These are phyloP conservation scores for Platysternon megacephalum DNA, from an alignment of 2,113 vertebrate genomes.

Conservation along the genomic window DNA sequence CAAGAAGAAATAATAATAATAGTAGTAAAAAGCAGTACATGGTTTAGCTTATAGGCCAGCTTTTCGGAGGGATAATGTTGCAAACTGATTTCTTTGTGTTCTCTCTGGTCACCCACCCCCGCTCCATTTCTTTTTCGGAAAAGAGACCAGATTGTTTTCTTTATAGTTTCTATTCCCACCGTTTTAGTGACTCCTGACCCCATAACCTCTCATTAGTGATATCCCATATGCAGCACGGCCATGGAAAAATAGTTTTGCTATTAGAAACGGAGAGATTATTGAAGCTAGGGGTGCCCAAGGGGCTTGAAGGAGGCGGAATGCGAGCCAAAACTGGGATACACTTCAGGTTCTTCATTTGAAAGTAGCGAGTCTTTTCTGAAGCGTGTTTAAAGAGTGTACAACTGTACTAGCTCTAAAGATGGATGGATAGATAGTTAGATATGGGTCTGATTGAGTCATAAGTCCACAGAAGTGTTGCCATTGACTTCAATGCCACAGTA, in stretches of 20 bases:
- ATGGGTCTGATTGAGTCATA: background rate
- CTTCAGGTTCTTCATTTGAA: background rate
- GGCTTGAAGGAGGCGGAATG: background rate
- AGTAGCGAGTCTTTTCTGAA: background rate
- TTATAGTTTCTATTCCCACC: background rate
- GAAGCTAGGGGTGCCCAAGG: fast-evolving
- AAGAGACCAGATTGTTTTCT: background rate
- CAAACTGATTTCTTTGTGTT: background rate
- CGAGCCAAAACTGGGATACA: background rate
- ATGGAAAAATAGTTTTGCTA: background rate
- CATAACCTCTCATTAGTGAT: background rate
- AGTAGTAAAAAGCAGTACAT: conserved; percentile 55
- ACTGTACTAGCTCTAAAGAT: background rate
- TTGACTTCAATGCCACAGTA: background rate
- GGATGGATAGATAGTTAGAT: no score
- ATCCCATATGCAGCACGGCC: background rate
- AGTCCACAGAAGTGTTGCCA: background rate
- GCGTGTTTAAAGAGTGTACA: no score
- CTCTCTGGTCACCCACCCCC: background rate
- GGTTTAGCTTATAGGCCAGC: background rate
- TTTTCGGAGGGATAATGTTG: background rate
- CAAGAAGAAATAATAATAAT: conserved; percentile 24
- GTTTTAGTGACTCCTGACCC: conserved; percentile 21
- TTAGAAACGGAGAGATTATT: background rate
- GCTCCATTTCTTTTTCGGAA: background rate